Conservation (phyloP, 2,797 vertebrate genomes). For the Pempheris klunzingeri region DNA sequence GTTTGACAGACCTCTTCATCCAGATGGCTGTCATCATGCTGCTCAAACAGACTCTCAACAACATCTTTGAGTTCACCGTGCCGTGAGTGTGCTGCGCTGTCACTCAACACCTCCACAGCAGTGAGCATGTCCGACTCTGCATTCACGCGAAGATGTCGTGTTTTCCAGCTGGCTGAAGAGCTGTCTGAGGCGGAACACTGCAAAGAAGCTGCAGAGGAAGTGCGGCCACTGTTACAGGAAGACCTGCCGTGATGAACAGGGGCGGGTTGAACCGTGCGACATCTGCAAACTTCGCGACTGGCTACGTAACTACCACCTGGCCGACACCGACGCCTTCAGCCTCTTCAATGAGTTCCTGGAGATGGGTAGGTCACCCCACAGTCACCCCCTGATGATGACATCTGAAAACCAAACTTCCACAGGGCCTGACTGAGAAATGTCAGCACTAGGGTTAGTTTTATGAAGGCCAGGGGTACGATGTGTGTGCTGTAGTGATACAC, state of each 20-base stretch:
- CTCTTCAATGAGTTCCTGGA: slow-evolving; percentile 95
- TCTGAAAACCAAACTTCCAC: neutral
- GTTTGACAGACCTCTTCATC: slow-evolving; percentile 95
- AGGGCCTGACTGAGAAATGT: neutral
- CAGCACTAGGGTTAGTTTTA: neutral
- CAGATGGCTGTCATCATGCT: slow-evolving; percentile 95
- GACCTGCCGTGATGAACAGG: slow-evolving; percentile 55
- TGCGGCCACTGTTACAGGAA: slow-evolving; percentile 78
- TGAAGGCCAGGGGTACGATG: neutral
- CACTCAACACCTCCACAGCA: neutral
- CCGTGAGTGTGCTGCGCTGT: slow-evolving; percentile 87
- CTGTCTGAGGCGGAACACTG: neutral
- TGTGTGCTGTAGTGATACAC: too few species aligned
- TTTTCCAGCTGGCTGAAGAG: slow-evolving; percentile 82
- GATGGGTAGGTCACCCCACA: slow-evolving; percentile 88
- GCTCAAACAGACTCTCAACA: slow-evolving; percentile 94
- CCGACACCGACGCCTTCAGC: slow-evolving; percentile 85
- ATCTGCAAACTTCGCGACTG: slow-evolving; percentile 82
- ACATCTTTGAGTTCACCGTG: slow-evolving; percentile 87
- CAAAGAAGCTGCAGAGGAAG: slow-evolving; percentile 69
- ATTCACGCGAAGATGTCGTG: neutral
- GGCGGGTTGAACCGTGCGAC: slow-evolving; percentile 70
- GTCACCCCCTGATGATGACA: neutral
- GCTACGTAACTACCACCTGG: slow-evolving; percentile 89
- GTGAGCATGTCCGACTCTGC: neutral